Evolutionary conservation across 2,888 invertebrate species (phyloP).

Genomic region (Teleogryllus oceanicus): DNA sequence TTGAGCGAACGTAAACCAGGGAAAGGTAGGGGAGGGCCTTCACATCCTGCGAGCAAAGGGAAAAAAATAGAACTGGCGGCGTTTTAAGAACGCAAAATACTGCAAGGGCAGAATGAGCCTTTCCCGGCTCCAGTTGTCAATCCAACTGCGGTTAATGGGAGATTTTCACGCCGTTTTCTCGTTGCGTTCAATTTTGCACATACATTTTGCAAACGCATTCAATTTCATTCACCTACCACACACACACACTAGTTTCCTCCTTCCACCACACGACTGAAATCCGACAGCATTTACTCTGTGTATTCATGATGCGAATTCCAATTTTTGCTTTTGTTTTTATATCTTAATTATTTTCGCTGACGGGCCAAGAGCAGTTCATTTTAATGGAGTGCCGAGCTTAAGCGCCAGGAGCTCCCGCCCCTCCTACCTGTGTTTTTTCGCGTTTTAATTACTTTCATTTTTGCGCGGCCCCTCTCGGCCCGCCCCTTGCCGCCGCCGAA

Average conservation of each 20-base stretch:
- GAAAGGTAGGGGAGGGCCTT: too few relatives aligned
- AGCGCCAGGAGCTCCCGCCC: background rate
- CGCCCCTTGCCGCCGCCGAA: background rate
- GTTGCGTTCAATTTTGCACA: constrained; percentile 3
- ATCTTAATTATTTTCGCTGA: constrained; percentile 18
- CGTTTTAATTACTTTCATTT: constrained; percentile 11
- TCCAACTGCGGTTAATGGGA: background rate
- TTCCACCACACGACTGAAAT: background rate
- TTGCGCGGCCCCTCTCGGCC: background rate
- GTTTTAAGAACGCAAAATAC: too few relatives aligned
- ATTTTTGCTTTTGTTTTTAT: constrained; percentile 18
- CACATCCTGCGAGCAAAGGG: too few relatives aligned
- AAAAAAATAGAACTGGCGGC: too few relatives aligned
- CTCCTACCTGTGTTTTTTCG: background rate
- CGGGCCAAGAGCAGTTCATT: constrained; percentile 1
- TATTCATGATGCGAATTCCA: constrained; percentile 8
- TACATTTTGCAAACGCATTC: background rate
- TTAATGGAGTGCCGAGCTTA: background rate
- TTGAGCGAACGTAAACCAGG: too few relatives aligned
- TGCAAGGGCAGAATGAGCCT: too few relatives aligned
- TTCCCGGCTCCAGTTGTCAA: too few relatives aligned
- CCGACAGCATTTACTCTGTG: background rate
- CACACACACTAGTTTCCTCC: background rate
- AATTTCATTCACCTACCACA: background rate
- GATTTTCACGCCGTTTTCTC: constrained; percentile 18